These are phyloP conservation scores for Microctenopoma stevenorrisi DNA, from an alignment of 2,797 vertebrate species.

Conservation along the genomic window DNA sequence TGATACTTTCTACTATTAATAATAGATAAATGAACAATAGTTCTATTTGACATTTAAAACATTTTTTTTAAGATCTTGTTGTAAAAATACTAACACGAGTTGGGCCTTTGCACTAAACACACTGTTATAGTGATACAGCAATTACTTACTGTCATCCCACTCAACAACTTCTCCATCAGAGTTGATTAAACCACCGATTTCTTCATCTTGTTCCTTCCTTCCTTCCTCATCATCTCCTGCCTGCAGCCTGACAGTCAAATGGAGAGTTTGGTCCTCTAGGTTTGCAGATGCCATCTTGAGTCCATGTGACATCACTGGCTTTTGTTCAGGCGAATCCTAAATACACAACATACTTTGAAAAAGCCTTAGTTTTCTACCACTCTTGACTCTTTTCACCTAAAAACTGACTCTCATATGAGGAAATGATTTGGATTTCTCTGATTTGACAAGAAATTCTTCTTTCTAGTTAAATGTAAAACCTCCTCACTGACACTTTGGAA, in stretches of 20 bases:
- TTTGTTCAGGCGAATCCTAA: conserved; percentile 47
- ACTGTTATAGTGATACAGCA: background rate
- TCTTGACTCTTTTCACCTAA: background rate
- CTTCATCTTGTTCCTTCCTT: conserved; percentile 45
- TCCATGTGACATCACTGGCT: conserved; percentile 13
- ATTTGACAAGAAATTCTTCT: background rate
- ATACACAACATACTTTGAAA: conserved; percentile 23
- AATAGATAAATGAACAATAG: too few relatives aligned
- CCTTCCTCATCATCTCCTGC: conserved; percentile 46
- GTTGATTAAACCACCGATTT: conserved; percentile 70
- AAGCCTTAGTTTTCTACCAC: background rate
- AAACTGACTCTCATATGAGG: background rate
- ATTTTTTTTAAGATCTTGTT: background rate
- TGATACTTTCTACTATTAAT: too few relatives aligned
- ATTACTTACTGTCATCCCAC: conserved; percentile 67
- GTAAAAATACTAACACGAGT: background rate
- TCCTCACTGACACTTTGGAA: background rate
- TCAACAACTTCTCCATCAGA: conserved; percentile 73
- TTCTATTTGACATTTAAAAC: too few relatives aligned
- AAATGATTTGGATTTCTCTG: background rate
- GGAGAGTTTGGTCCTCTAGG: conserved; percentile 61
- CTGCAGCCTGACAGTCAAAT: conserved; percentile 66
- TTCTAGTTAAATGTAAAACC: background rate
- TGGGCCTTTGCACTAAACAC: background rate
- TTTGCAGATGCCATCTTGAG: conserved; percentile 42